Evolutionary conservation across 2,888 invertebrate genomes (phyloP).

Genomic region (Thera britannica): DNA sequence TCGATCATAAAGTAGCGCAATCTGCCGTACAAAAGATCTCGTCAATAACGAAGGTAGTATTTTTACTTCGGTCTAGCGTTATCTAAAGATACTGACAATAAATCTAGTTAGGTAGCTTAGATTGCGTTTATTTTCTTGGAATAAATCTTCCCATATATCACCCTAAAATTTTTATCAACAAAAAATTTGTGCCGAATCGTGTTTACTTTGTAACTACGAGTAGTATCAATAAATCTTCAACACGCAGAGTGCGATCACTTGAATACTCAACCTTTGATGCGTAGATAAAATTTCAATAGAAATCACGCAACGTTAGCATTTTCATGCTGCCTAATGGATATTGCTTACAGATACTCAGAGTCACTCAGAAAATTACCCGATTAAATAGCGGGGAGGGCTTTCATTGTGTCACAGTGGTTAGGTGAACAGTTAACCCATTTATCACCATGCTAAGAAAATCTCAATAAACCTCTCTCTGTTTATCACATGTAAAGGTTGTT

Average conservation of each 20-base stretch:
- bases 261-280: constrained; percentile 22
- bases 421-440: not conserved
- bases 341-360: constrained; percentile 38
- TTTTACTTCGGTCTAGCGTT: no score
- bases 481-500: no score
- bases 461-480: no score
- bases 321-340: constrained; percentile 41
- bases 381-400: constrained; percentile 31
- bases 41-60: no score
- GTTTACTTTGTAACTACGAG: not conserved
- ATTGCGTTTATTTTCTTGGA: no score
- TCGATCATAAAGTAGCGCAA: no score
- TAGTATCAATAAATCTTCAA: not conserved
- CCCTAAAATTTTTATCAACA: no score
- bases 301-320: constrained; percentile 34
- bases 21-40: no score
- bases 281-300: constrained; percentile 32
- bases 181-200: no score
- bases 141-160: no score
- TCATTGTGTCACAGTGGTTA: constrained; percentile 18
- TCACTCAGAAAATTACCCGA: constrained; percentile 38
- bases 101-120: no score
- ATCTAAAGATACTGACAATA: no score
- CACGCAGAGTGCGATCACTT: not conserved
- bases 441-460: not conserved